Evolutionary conservation across 2,888 invertebrate species (phyloP), one percentile per base, ranked within the genome.

Genomic region (Drosophila leonis): DNA sequence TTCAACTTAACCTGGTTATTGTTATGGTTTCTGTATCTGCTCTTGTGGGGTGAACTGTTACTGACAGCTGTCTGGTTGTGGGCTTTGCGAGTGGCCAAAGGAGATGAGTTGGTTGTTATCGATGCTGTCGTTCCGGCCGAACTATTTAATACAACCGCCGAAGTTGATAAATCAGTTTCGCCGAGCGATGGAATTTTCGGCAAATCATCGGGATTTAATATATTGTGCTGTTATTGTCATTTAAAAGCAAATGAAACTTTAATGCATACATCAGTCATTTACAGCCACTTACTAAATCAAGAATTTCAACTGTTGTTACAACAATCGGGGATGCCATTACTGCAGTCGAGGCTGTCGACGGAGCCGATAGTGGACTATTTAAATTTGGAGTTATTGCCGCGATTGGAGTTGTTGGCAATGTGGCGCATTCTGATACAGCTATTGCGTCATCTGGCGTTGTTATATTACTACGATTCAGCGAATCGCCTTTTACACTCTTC

Each of bases 101-200:
- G 75, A 48, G 88, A 81, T 44, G 90, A 64, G 31, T 75, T 77
- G 1, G 91, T 88, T 46, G 75, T 69, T 75, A 83, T 82, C 37
- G 90, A 91, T 46, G 80, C 78, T 37, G 90, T 88, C 27, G 91
- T 90, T 20, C 81, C 91, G 63, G 83, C 80, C 57, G 90, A 88
- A 55, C 81, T 81, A 66, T 91, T 84, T 35, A 91, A 67, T 31
- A 82, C 77, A 35, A 78, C 67, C 9, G 76, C 69, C 12, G 78
- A 74, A 41, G 68, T 64, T 27, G 80, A 72, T 15, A 78, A 5
- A 39, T 88, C 86, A 20, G 65, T 65, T 15, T 85, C 83, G 10
- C 67, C 71, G 27, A 76, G 52, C 29, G 69, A 67, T 49, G 90
- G 83, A 39, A 82, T 67, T 55, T 80, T 80, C 6, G 90, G 90